A percentile compares a stretch with the other conserved stretches of the same genome.
phyloP scores from a whole-genome alignment of 2,888 invertebrate genomes.

The Camptogramma bilineatum region DNA sequence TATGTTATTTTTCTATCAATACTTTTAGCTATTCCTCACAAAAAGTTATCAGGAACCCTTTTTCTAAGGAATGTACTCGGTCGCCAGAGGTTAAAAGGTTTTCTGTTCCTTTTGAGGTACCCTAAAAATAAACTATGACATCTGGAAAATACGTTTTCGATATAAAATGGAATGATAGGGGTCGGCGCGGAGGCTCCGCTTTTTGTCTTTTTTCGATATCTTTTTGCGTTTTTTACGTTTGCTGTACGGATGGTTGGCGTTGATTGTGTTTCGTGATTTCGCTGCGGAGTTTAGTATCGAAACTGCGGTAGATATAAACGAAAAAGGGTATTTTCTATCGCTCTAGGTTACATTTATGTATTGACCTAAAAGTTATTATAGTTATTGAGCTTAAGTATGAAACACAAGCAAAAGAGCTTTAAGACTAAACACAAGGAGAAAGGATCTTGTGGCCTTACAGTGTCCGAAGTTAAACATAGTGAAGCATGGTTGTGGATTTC shows the following conservation, averaged over 20 bases:
- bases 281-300: neutral
- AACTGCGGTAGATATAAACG: neutral
- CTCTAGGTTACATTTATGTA: neutral
- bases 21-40: neutral
- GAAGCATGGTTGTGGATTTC: too few species aligned
- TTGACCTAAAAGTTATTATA: too few species aligned
- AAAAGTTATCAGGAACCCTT: neutral
- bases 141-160: conserved; percentile 26
- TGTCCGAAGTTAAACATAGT: too few species aligned
- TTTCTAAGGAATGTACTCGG: neutral
- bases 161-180: conserved; percentile 30
- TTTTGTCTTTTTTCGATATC: conserved; percentile 15
- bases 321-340: neutral
- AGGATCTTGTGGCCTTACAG: too few species aligned
- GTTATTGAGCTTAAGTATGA: too few species aligned
- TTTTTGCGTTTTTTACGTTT: conserved; percentile 9
- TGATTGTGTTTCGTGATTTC: conserved; percentile 17
- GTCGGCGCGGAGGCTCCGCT: conserved; percentile 13
- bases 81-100: neutral
- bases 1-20: neutral
- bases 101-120: neutral
- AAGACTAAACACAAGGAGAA: too few species aligned
- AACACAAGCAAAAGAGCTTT: too few species aligned
- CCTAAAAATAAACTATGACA: conserved; percentile 12
- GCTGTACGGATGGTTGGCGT: conserved; percentile 8